Percentiles rank a stretch among this genome's conserved stretches.
Conservation (phyloP, 2,113 vertebrate species). For the Lagopus leucura region DNA sequence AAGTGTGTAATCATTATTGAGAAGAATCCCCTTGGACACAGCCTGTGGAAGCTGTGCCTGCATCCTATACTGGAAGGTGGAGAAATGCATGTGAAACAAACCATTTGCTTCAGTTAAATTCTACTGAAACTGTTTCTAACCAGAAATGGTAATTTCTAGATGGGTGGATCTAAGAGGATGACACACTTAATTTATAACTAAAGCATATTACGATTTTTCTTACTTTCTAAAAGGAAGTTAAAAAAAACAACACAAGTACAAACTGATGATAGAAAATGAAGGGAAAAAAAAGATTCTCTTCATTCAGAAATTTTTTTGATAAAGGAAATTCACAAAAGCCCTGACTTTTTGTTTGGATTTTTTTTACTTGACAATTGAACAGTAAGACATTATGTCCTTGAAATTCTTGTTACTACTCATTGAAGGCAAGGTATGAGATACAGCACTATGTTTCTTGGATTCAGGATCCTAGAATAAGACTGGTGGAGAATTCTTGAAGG, state of each 20-base stretch:
- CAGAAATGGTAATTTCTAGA: slow-evolving; percentile 45
- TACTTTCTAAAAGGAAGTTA: not conserved
- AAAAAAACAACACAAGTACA: not conserved
- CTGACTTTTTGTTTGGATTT: not conserved
- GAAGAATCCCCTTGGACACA: slow-evolving; percentile 15
- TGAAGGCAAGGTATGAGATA: not conserved
- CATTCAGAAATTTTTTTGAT: not conserved
- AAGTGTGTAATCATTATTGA: not conserved
- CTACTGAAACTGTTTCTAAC: slow-evolving; percentile 33
- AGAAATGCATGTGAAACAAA: slow-evolving; percentile 10
- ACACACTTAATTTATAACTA: slow-evolving; percentile 20
- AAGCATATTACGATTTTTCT: not conserved
- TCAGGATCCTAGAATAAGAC: not conserved
- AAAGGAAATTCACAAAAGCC: not conserved
- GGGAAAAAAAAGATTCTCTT: not conserved
- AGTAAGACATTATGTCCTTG: not conserved
- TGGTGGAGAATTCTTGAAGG: not conserved
- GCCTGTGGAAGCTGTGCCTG: not conserved
- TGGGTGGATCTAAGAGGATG: not conserved
- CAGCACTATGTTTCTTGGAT: slow-evolving; percentile 4
- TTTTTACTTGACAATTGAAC: not conserved
- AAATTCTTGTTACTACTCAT: not conserved
- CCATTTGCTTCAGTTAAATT: slow-evolving; percentile 41
- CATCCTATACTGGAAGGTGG: not conserved
- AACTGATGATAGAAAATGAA: not conserved